phyloP scores from a whole-genome alignment of 2,797 vertebrate species.

The Cyclopterus lumpus region DNA sequence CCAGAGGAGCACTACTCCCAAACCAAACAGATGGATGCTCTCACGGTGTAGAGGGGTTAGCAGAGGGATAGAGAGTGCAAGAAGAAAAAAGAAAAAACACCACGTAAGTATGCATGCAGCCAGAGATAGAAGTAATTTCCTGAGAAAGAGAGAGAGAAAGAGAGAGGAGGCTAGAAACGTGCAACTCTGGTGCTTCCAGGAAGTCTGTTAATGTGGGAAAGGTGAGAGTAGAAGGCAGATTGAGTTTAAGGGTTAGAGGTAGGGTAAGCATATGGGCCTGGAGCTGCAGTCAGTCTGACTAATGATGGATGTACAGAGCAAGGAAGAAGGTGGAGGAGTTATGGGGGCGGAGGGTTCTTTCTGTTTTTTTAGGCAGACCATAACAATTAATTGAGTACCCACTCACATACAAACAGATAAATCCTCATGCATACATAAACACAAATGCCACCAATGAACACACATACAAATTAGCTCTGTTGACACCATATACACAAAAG shows the following conservation, averaged over 20 bases:
- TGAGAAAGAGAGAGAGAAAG: conserved; percentile 43
- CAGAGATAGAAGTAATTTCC: conserved; percentile 81
- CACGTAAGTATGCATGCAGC: conserved; percentile 67
- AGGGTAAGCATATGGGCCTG: conserved; percentile 33
- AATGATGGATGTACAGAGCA: conserved; percentile 78
- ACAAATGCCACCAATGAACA: not conserved
- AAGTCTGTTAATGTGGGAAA: conserved; percentile 82
- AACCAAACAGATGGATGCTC: conserved; percentile 49
- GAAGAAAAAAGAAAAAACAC: conserved; percentile 59
- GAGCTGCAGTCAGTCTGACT: conserved; percentile 62
- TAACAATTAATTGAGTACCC: conserved; percentile 1
- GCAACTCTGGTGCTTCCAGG: conserved; percentile 47
- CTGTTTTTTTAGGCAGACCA: conserved; percentile 31
- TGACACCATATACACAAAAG: not conserved
- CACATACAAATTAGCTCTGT: conserved; percentile 3
- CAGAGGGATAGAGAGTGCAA: conserved; percentile 62
- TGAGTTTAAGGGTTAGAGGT: conserved; percentile 62
- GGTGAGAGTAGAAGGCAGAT: conserved; percentile 68
- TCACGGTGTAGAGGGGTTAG: conserved; percentile 33
- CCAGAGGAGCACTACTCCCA: conserved; percentile 19
- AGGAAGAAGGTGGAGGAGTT: conserved; percentile 54
- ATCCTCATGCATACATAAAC: not conserved
- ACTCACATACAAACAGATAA: not conserved
- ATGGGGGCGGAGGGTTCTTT: conserved; percentile 24
- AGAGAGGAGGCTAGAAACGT: conserved; percentile 40